Evolutionary conservation across 2,113 vertebrate genomes (phyloP).

Genomic region (Osmerus eperlanus): DNA sequence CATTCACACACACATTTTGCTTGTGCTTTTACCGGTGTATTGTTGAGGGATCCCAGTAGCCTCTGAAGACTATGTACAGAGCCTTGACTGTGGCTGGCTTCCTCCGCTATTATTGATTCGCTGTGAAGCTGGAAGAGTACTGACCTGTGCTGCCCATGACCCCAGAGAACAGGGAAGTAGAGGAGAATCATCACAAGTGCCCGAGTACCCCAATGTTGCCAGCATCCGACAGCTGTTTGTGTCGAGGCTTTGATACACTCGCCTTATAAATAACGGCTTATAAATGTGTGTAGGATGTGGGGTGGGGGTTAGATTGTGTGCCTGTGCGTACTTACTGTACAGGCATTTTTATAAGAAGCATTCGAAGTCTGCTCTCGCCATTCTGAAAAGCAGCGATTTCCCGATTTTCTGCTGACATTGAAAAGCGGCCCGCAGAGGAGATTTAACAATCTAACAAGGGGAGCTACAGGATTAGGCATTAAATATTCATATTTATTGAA

Average conservation of each 20-base stretch:
- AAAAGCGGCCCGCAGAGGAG: slow-evolving; percentile 14
- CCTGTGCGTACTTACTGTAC: background rate
- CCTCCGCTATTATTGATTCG: slow-evolving; percentile 36
- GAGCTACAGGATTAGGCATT: slow-evolving; percentile 25
- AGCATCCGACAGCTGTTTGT: slow-evolving; percentile 43
- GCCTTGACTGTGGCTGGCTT: slow-evolving; percentile 28
- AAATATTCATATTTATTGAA: slow-evolving; percentile 50
- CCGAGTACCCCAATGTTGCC: background rate
- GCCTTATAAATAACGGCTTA: slow-evolving; percentile 50
- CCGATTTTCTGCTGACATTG: slow-evolving; percentile 31
- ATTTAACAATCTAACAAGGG: slow-evolving; percentile 48
- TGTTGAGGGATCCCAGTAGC: slow-evolving; percentile 6
- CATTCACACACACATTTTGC: no score
- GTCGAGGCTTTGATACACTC: slow-evolving; percentile 36
- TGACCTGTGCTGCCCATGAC: no score
- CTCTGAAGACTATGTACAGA: slow-evolving; percentile 6
- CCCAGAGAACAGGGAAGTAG: no score
- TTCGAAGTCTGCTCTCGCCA: background rate
- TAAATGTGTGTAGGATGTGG: slow-evolving; percentile 31
- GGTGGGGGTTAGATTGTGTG: background rate
- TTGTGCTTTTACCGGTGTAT: background rate
- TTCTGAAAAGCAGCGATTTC: slow-evolving; percentile 16
- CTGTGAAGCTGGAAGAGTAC: slow-evolving; percentile 21
- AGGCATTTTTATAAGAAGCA: slow-evolving; percentile 1
- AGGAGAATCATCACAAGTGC: no score